These are phyloP conservation scores for Callionymus lyra DNA, from an alignment of 2,113 vertebrate genomes.

Conservation along the genomic window DNA sequence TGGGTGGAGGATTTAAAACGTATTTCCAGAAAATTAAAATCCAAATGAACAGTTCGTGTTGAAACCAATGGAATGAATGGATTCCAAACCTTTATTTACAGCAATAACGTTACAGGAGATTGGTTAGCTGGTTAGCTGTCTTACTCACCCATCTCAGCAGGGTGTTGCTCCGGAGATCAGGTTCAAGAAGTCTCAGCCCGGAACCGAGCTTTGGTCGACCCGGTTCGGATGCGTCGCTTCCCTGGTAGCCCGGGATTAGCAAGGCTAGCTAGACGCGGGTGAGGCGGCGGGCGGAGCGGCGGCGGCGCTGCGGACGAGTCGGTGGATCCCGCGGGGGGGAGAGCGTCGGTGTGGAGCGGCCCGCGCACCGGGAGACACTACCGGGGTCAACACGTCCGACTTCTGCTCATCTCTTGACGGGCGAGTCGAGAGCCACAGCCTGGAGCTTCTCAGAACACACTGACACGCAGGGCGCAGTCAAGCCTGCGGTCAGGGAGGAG, in stretches of 20 bases:
- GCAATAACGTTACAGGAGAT: no score
- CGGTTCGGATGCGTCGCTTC: conserved; percentile 6
- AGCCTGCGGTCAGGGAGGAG: fast-evolving
- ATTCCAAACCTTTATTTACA: no score
- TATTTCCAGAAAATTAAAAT: no score
- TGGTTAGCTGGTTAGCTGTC: conserved; percentile 12
- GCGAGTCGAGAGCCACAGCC: no score
- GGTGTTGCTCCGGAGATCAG: conserved; percentile 23
- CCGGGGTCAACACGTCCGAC: conserved; percentile 21
- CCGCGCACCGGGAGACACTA: conserved; percentile 18
- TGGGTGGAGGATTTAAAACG: no score
- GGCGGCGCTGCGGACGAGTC: conserved; percentile 11
- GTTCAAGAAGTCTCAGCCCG: conserved; percentile 15
- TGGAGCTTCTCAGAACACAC: neutral
- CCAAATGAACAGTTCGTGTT: no score
- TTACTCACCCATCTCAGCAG: conserved; percentile 55
- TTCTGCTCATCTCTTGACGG: conserved; percentile 2
- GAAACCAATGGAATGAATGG: no score
- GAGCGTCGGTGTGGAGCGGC: conserved; percentile 7
- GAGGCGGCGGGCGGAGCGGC: neutral
- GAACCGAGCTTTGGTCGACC: conserved; percentile 19
- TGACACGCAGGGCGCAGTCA: neutral
- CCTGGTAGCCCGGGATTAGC: conserved; percentile 2
- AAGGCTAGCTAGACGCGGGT: conserved; percentile 9
- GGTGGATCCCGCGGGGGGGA: conserved; percentile 6